Evolutionary conservation across 2,113 vertebrate genomes (phyloP).

Genomic region (Tilapia sparmanii): DNA sequence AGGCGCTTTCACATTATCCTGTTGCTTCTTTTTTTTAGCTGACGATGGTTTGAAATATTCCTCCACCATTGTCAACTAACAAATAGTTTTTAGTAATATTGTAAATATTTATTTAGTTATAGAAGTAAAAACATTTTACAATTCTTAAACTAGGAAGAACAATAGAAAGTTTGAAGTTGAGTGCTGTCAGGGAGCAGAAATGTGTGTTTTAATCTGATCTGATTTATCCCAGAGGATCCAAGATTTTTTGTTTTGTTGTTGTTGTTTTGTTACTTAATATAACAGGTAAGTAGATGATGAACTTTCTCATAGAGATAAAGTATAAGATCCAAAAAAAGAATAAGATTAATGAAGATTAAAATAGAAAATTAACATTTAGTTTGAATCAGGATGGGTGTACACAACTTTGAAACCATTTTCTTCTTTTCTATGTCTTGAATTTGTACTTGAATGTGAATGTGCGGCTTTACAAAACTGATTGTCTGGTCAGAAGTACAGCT

Average conservation of each 20-base stretch:
- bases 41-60: neutral
- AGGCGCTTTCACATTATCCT: neutral
- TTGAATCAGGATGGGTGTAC: neutral
- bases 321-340: neutral
- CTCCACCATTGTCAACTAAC: neutral
- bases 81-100: neutral
- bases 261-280: neutral
- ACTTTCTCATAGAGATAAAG: neutral
- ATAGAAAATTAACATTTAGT: neutral
- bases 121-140: neutral
- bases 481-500: neutral
- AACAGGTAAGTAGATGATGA: neutral
- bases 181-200: neutral
- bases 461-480: neutral
- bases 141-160: neutral
- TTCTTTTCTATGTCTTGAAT: neutral
- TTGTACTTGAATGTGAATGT: neutral
- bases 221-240: neutral
- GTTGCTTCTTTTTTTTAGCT: accelerated
- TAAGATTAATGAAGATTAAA: neutral
- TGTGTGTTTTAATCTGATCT: neutral
- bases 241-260: neutral
- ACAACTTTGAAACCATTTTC: neutral
- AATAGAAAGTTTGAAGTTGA: accelerated
- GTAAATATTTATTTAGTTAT: neutral